Conservation (phyloP, 2,797 vertebrate species). For the Antrozous pallidus region DNA sequence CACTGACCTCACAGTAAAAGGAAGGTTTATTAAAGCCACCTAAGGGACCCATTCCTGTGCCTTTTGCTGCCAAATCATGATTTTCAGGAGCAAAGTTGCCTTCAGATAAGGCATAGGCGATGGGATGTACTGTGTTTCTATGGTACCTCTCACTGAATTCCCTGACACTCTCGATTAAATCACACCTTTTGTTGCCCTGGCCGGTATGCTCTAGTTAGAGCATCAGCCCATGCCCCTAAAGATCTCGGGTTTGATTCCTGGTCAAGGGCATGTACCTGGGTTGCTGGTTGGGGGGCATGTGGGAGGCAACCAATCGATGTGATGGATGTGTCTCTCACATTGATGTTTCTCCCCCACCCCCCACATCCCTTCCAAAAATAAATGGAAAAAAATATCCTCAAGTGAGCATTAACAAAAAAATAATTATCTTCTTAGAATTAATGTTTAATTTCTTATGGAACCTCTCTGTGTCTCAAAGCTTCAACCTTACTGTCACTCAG, state of each 20-base stretch:
- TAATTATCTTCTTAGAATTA: neutral
- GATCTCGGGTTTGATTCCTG: too few relatives aligned
- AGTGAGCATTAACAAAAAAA: too few relatives aligned
- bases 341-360: too few relatives aligned
- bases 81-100: neutral
- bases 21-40: neutral
- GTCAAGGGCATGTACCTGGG: too few relatives aligned
- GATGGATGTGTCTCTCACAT: too few relatives aligned
- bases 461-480: neutral
- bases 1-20: neutral
- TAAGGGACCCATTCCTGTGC: neutral
- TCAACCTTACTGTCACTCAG: neutral
- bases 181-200: neutral
- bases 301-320: too few relatives aligned
- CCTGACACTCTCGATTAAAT: neutral
- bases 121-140: rapidly evolving
- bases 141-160: neutral
- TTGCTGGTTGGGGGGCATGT: too few relatives aligned
- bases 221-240: too few relatives aligned
- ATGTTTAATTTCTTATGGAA: neutral
- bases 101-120: neutral
- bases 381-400: too few relatives aligned
- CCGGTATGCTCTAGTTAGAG: too few relatives aligned
- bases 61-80: neutral
- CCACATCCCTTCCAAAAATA: too few relatives aligned